Evolutionary conservation across 1,140 invertebrate species (phyloP).

Genomic region (Brevipalpus yothersi): DNA sequence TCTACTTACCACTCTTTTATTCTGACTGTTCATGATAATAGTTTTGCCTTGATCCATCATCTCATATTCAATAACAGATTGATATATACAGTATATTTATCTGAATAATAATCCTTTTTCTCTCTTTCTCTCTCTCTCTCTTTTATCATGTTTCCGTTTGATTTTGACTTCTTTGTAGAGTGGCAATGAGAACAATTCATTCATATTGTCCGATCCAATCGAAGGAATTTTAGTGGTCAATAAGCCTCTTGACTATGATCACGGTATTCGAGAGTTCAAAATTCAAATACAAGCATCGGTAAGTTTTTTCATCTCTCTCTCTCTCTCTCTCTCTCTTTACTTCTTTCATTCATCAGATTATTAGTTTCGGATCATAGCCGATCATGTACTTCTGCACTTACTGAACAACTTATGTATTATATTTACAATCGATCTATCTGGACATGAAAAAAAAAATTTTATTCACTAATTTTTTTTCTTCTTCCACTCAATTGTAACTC

Average conservation of each 20-base stretch:
- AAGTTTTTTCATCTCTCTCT: slow-evolving; percentile 22
- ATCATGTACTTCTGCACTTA: too few species aligned
- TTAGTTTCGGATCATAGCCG: too few species aligned
- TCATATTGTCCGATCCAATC: slow-evolving; percentile 51
- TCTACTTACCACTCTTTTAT: too few species aligned
- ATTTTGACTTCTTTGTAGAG: slow-evolving; percentile 9
- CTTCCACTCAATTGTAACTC: too few species aligned
- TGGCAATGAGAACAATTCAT: slow-evolving; percentile 45
- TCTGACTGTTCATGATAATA: too few species aligned
- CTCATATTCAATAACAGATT: neutral
- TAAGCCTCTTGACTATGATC: slow-evolving; percentile 47
- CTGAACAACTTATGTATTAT: too few species aligned
- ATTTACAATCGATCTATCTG: neutral
- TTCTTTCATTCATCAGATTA: too few species aligned
- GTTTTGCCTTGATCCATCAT: too few species aligned
- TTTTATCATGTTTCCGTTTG: neutral
- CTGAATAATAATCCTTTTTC: neutral
- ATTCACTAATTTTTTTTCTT: too few species aligned
- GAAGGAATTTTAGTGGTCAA: slow-evolving; percentile 41
- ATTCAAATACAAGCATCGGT: slow-evolving; percentile 52
- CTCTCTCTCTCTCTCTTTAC: neutral
- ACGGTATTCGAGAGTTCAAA: slow-evolving; percentile 42
- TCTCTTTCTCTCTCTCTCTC: neutral
- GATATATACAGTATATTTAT: neutral
- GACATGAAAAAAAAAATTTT: too few species aligned